Evolutionary conservation across 2,113 vertebrate genomes (phyloP).

Genomic region (crab-eating macaque (Macaca fascicularis)): T2T-MFA8v1.1 NC_132903.1:2082001-2082500

Average conservation of each 20-base stretch:
- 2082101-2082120: neutral
- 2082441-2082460: fast-evolving
- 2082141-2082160: neutral
- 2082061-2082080: neutral
- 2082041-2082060: neutral
- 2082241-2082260: neutral
- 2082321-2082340: neutral
- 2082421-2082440: fast-evolving
- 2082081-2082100: no score
- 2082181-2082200: neutral
- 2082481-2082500: no score
- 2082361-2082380: neutral
- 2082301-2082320: neutral
- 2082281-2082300: neutral
- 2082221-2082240: fast-evolving
- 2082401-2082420: neutral
- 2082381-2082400: fast-evolving
- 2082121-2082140: neutral
- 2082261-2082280: neutral
- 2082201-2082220: neutral
- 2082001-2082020: no score
- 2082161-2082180: neutral
- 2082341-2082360: neutral
- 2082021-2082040: no score
- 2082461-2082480: no score